Evolutionary conservation across 2,888 invertebrate genomes (phyloP), one percentile per base, ranked within the genome.

Genomic region (Synanthedon myopaeformis): DNA sequence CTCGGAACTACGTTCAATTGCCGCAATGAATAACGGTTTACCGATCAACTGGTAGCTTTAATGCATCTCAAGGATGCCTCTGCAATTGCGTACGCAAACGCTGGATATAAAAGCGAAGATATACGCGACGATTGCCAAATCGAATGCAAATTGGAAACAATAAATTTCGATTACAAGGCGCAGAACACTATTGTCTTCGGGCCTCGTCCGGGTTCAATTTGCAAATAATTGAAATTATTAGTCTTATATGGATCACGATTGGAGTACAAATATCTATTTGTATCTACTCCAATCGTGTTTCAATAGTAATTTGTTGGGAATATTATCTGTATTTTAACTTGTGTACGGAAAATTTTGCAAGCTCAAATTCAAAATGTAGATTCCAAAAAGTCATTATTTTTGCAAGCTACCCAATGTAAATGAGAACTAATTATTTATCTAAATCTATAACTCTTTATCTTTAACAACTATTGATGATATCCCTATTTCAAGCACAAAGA

Each of bases 161-260:
- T 69, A 66, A 70, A 76, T 76, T 71, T 67, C 66, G 72, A 72
- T 65, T 65, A 66, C 66, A 69, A 61, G 65, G 65, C 60, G 61
- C 60, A 58, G 61, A 59, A 59, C 62, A 60, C 74, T 67, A 78
- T 79, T 79, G 78, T 76, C 73, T 65, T 68, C 59, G 57, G 54
- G 58, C 57, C 60, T 62, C 62, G 63, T 62, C 60, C 63, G 63
- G 59, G 65, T 66, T 67, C 65, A 63, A 76, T 74, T 75, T 76
- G 70, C 67, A 72, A 77, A 74, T 76, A 74, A 76, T 76, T 62
- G 64, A 64, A 57, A 59, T 66, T 68, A 73, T 76, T 63, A 72
- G 67, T 51, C 58, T 69, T 69, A 76, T 72, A 61, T 58, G 62
- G 58, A 58, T 61, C 60, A 63, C 67, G 65, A 59, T 61, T 59